Evolutionary conservation across 2,113 vertebrate species (phyloP), one percentile per base, ranked within the genome.

Genomic region (Mormyrus lacerda): DNA sequence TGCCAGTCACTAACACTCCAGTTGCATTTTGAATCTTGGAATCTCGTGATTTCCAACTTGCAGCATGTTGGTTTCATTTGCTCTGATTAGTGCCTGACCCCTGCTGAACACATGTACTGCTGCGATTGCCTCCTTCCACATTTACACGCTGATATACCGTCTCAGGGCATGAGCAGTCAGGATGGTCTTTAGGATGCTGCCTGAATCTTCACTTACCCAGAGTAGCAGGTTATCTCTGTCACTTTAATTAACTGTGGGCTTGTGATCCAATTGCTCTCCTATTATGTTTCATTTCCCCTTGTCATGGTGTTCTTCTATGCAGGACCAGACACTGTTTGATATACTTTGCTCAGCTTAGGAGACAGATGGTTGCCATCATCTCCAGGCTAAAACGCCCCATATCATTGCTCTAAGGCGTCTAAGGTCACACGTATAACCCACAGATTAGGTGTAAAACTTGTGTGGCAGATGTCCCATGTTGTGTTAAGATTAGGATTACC

Each of bases 201-300:
- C 85, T 55, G 11, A 4, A 53, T 47, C 48, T 87, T 53, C 27
- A 53, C 27, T 87, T 87, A 53, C 85, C 48, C 31, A 48, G 27
- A 85, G 85, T 51, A 87, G 48, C 85, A 87, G 50, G 50, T 53
- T 87, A 87, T 87, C 85, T 87, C 48, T 87, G 31, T 50, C 11
- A 31, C 50, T 53, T 53, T 87, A 87, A 87, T 87, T 87, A 87
- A 87, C 83, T 85, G 44, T 85, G 83, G 44, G n/a, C 50, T 87
- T 87, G 85, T 53, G 48, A 53, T 87, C 85, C 85, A 87, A 19
- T 87, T 87, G 48, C 27, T 21, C 85, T 87, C 50, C 85, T 53
- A 87, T 53, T 87, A 87, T 87, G 21, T 55, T 53, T 39, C 31
- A 53, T 87, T 55, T 53, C 85, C 31, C 50, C 31, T 87, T 87